Evolutionary conservation across 2,888 invertebrate species (phyloP).

Genomic region (Cryptocheilus praepositus): DNA sequence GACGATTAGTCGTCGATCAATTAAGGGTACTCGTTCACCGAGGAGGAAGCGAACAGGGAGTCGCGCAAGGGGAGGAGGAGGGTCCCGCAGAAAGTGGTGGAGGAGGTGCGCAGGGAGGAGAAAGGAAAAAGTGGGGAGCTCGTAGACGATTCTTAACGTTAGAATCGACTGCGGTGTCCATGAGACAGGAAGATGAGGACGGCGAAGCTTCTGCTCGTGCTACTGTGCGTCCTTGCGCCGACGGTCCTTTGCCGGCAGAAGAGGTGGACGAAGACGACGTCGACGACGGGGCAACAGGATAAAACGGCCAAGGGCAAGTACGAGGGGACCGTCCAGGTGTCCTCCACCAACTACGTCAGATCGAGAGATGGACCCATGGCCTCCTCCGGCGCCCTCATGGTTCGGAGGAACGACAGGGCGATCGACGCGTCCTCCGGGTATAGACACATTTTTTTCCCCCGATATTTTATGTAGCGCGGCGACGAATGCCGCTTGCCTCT

Average conservation of each 20-base stretch:
- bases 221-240: constrained; percentile 46
- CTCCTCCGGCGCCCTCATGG: neutral
- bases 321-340: constrained; percentile 17
- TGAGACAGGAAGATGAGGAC: constrained; percentile 65
- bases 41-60: no score
- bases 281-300: constrained; percentile 34
- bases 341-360: neutral
- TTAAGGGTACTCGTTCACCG: no score
- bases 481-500: no score
- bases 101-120: constrained; percentile 6
- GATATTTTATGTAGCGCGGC: neutral
- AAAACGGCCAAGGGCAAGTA: constrained; percentile 47
- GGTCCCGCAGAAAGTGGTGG: constrained; percentile 35
- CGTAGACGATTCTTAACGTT: constrained; percentile 27
- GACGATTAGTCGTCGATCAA: no score
- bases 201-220: constrained; percentile 55
- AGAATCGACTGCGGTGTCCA: constrained; percentile 53
- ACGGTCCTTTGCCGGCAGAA: constrained; percentile 40
- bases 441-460: neutral
- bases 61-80: constrained; percentile 24
- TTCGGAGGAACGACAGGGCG: constrained; percentile 53
- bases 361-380: neutral
- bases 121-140: constrained; percentile 14
- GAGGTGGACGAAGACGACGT: constrained; percentile 27
- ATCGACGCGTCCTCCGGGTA: constrained; percentile 57